Percentiles rank a stretch among this genome's conserved stretches.
Evolutionary conservation across 2,797 vertebrate genomes (phyloP).

Genomic region (Lophura swinhoii): DNA sequence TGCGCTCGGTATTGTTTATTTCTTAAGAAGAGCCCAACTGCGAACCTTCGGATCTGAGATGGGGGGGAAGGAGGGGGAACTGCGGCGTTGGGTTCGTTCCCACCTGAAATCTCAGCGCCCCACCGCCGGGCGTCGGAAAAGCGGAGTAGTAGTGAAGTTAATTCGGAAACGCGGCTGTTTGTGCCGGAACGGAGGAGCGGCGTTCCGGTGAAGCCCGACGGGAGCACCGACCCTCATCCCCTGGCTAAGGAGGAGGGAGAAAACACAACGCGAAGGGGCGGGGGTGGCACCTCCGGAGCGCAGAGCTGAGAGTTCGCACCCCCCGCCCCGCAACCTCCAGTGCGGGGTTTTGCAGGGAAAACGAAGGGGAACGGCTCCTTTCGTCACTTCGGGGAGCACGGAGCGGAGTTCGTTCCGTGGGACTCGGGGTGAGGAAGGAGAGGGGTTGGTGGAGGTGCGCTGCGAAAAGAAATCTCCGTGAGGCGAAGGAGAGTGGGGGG

Average conservation of each 20-base stretch:
- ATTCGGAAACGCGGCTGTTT: background rate
- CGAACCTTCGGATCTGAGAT: conserved; percentile 58
- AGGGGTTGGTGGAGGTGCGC: too few relatives aligned
- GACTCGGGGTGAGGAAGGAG: background rate
- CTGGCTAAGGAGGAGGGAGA: too few relatives aligned
- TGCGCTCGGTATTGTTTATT: conserved; percentile 66
- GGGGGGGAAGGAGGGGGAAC: background rate
- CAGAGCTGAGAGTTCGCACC: too few relatives aligned
- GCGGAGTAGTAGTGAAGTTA: background rate
- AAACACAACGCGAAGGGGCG: too few relatives aligned
- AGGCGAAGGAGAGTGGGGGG: too few relatives aligned
- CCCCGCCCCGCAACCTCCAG: too few relatives aligned
- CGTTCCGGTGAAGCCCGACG: too few relatives aligned
- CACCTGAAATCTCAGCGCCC: background rate
- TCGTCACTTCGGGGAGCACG: background rate
- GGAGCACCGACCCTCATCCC: background rate
- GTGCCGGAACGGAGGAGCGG: background rate
- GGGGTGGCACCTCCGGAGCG: too few relatives aligned
- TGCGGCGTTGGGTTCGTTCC: conserved; percentile 41
- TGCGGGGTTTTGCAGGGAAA: background rate
- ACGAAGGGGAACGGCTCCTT: background rate
- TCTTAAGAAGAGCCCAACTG: background rate
- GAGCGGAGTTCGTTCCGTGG: background rate
- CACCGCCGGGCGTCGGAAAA: background rate
- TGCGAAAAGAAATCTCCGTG: too few relatives aligned